Percentiles rank a stretch among this genome's conserved stretches.
Evolutionary conservation across 2,888 invertebrate species (phyloP).

Genomic region (Eumerus sabulonum): DNA sequence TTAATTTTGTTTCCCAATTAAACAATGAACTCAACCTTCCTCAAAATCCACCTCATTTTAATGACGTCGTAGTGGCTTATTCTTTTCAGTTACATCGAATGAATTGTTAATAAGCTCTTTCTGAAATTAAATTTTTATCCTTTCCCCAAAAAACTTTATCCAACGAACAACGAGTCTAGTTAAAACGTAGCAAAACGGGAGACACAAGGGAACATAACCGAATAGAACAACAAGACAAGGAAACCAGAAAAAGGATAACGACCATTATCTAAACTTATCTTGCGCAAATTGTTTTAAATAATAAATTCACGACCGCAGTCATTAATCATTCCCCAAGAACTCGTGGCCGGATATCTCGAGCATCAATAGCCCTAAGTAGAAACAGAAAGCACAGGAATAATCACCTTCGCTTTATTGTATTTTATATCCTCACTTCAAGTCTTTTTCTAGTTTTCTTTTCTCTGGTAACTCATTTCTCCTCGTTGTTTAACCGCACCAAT

Average conservation of each 20-base stretch:
- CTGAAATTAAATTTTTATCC: conserved; percentile 12
- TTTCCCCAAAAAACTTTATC: conserved; percentile 46
- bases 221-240: conserved; percentile 14
- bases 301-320: conserved; percentile 62
- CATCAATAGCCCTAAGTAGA: conserved; percentile 40
- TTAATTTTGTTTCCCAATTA: too few relatives aligned
- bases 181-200: conserved; percentile 18
- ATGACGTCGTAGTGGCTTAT: conserved; percentile 52
- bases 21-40: conserved; percentile 8
- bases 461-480: too few relatives aligned
- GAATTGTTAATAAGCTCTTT: conserved; percentile 45
- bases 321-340: conserved; percentile 56
- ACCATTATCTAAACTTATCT: conserved; percentile 38
- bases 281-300: conserved; percentile 59
- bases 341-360: conserved; percentile 39
- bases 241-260: conserved; percentile 39
- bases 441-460: too few relatives aligned
- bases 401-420: conserved; percentile 45
- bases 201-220: conserved; percentile 32
- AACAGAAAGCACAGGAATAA: conserved; percentile 44
- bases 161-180: conserved; percentile 56
- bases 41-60: conserved; percentile 51
- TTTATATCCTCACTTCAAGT: conserved; percentile 23
- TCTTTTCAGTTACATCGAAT: conserved; percentile 31
- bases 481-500: too few relatives aligned